Evolutionary conservation across 2,113 vertebrate genomes (phyloP).

Genomic region (Oncorhynchus clarkii): DNA sequence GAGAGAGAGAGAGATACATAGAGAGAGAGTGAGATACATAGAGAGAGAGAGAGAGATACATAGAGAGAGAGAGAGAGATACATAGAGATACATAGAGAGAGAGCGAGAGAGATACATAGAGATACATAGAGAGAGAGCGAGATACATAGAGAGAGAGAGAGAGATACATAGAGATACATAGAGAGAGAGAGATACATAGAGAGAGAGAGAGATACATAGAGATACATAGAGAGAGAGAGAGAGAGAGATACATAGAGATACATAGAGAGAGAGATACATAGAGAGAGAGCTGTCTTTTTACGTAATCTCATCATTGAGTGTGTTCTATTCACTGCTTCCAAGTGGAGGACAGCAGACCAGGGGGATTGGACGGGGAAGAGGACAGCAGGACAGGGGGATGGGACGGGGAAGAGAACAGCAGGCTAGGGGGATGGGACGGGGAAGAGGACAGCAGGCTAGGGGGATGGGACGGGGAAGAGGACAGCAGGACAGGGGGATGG

Average conservation of each 20-base stretch:
- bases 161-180: too few relatives aligned
- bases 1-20: background rate
- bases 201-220: background rate
- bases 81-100: too few relatives aligned
- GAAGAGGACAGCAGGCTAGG: too few relatives aligned
- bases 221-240: conserved; percentile 5
- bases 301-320: conserved; percentile 41
- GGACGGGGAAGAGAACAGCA: too few relatives aligned
- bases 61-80: conserved; percentile 5
- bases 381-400: too few relatives aligned
- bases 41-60: background rate
- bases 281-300: conserved; percentile 37
- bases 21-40: background rate
- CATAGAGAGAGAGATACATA: too few relatives aligned
- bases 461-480: too few relatives aligned
- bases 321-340: conserved; percentile 43
- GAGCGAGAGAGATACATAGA: too few relatives aligned
- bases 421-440: too few relatives aligned
- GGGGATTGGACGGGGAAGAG: too few relatives aligned
- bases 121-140: background rate
- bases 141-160: conserved; percentile 14
- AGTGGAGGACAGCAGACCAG: background rate
- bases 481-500: too few relatives aligned
- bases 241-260: too few relatives aligned
- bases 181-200: conserved; percentile 3